Percentiles rank a stretch among this genome's conserved stretches.
Conservation (phyloP, 2,113 vertebrate species). For the Callionymus lyra region DNA sequence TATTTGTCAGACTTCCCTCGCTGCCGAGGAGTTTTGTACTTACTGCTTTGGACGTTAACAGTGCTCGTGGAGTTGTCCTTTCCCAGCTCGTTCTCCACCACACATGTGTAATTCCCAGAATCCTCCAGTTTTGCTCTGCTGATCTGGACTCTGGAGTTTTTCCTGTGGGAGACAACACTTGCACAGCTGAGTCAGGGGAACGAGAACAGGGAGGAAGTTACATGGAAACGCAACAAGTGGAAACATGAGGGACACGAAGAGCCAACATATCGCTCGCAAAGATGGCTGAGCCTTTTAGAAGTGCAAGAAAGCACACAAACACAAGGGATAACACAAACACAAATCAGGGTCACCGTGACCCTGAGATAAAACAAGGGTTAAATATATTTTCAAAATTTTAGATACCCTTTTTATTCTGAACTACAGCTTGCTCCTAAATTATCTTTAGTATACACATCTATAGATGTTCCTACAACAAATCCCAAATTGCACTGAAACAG, state of each 20-base stretch:
- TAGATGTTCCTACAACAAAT: no score
- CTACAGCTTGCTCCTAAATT: no score
- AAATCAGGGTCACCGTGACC: no score
- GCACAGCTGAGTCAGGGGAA: slow-evolving; percentile 60
- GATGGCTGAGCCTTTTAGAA: not conserved
- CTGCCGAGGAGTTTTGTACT: slow-evolving; percentile 61
- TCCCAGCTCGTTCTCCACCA: slow-evolving; percentile 87
- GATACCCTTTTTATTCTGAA: no score
- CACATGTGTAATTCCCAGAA: slow-evolving; percentile 93
- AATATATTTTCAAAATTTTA: no score
- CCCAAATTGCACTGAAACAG: no score
- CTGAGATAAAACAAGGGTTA: no score
- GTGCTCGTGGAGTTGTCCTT: slow-evolving; percentile 82
- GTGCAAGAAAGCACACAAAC: not conserved
- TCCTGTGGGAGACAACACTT: slow-evolving; percentile 73
- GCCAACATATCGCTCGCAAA: no score
- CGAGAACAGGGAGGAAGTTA: slow-evolving; percentile 41
- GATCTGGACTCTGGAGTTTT: slow-evolving; percentile 93
- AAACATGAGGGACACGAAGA: slow-evolving; percentile 30
- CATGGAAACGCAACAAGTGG: slow-evolving; percentile 48
- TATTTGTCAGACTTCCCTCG: slow-evolving; percentile 26
- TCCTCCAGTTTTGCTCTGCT: slow-evolving; percentile 85
- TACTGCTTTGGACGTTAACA: slow-evolving; percentile 90
- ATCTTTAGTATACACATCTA: no score
- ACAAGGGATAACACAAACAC: no score